Evolutionary conservation across 2,797 vertebrate genomes (phyloP), one percentile per base, ranked within the genome.

Genomic region (Mastacembelus armatus): DNA sequence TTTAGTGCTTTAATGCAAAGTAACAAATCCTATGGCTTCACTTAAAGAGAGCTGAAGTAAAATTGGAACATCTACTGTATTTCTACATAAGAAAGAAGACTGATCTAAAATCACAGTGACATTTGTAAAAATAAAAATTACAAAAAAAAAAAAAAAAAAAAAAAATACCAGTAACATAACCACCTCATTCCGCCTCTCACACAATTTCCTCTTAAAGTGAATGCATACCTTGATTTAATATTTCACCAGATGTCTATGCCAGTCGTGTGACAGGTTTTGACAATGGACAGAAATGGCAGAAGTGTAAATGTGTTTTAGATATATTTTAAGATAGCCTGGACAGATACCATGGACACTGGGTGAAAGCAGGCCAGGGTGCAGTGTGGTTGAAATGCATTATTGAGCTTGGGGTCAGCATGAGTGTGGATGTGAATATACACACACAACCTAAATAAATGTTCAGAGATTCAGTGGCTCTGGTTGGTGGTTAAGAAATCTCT

Each of bases 401-500:
- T 45, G 39, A 50, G 19, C 2, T 10, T 45, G 32, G 14, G 26
- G 26, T 5, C 29, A 63, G 10, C 12, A 22, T 29, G 10, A 5
- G n/a, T 29, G 8, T 7, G 21, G 3, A 38, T n/a, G n/a, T n/a
- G n/a, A 24, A 14, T 3, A 55, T 11, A 36, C 3, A 33, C 18
- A 51, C 16, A 38, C 30, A 18, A 26, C 24, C n/a, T 24, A 33
- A 68, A 63, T 52, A 64, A 66, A 62, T 42, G 66, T 49, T 59
- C 24, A 58, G 35, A 59, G 35, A 42, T 43, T 56, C 30, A 35
- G 40, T 14, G 22, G 52, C 30, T 74, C 43, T 33, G 48, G 55
- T 70, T 19, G 16, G 52, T 30, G 56, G 40, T 66, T 56, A 55
- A 39, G 19, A 66, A 72, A 71, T 45, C 5, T 65, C 29, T 39